These are phyloP conservation scores for Megaustenia siamemsis DNA, from an alignment of 2,888 invertebrate genomes.

Conservation along the genomic window DNA sequence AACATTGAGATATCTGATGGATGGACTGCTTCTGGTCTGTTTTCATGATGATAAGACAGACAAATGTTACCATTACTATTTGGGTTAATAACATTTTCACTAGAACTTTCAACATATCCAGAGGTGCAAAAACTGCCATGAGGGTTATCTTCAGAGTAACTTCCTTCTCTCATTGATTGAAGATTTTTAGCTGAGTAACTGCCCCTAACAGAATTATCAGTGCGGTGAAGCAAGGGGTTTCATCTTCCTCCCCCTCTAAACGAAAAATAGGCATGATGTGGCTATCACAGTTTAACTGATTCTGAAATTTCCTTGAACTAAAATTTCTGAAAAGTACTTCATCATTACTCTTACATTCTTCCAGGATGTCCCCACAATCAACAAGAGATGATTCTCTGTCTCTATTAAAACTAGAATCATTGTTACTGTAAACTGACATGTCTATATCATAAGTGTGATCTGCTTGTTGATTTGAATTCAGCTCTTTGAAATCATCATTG, in stretches of 20 bases:
- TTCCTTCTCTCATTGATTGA: conserved; percentile 70
- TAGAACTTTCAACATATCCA: neutral
- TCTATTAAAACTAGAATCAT: neutral
- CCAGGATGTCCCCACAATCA: neutral
- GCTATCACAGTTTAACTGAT: conserved; percentile 50
- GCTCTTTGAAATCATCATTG: neutral
- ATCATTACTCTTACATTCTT: neutral
- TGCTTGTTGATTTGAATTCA: neutral
- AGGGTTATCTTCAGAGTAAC: conserved; percentile 60
- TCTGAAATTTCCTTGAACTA: neutral
- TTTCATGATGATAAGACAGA: neutral
- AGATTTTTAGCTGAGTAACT: conserved; percentile 74
- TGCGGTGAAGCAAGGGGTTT: conserved; percentile 73
- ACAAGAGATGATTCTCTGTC: neutral
- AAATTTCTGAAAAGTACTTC: neutral
- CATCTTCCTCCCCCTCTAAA: conserved; percentile 60
- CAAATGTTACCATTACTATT: neutral
- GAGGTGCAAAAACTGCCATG: conserved; percentile 21
- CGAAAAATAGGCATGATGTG: conserved; percentile 48
- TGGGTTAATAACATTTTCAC: neutral
- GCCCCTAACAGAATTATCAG: conserved; percentile 70
- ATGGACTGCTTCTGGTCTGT: neutral
- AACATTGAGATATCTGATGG: neutral
- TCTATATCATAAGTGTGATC: conserved; percentile 25
- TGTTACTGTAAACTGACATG: conserved; percentile 24